Percentiles rank a stretch among this genome's conserved stretches.
These are phyloP conservation scores for Eulithis testata DNA, from an alignment of 2,888 invertebrate genomes.

Conservation along the genomic window DNA sequence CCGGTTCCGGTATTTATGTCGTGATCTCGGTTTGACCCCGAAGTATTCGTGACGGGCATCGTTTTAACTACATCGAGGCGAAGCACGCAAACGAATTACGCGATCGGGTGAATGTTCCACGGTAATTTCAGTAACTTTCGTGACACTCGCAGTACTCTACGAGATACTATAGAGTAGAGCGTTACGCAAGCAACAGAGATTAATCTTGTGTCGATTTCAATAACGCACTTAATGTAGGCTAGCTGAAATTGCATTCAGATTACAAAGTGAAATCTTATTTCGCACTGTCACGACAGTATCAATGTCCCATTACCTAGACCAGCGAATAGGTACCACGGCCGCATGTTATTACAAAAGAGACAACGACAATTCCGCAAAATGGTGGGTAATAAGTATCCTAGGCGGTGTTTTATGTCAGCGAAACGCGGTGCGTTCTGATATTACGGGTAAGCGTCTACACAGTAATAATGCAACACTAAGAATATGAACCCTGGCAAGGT, in stretches of 20 bases:
- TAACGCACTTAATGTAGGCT: constrained; percentile 47
- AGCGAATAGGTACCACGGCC: constrained; percentile 54
- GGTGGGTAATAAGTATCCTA: constrained; percentile 53
- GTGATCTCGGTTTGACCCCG: constrained; percentile 62
- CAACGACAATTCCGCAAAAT: constrained; percentile 58
- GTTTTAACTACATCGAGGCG: constrained; percentile 56
- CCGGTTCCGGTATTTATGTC: constrained; percentile 63
- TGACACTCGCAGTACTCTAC: constrained; percentile 56
- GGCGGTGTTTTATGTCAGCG: constrained; percentile 48
- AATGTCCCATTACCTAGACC: constrained; percentile 61
- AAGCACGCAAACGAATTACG: constrained; percentile 66
- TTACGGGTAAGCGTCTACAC: constrained; percentile 42
- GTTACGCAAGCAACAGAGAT: constrained; percentile 62
- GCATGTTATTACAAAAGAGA: constrained; percentile 50
- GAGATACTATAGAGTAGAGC: constrained; percentile 39
- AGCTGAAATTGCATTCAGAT: constrained; percentile 54
- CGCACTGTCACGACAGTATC: constrained; percentile 64
- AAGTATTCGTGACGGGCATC: constrained; percentile 67
- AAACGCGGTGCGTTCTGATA: constrained; percentile 54
- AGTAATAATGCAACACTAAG: constrained; percentile 25
- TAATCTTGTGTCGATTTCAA: constrained; percentile 55
- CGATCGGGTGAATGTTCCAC: constrained; percentile 65
- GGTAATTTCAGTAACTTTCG: constrained; percentile 60
- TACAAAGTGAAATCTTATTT: constrained; percentile 61
- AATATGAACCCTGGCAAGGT: constrained; percentile 43